phyloP scores from a whole-genome alignment of 2,888 invertebrate species.

The Erebia palarica region DNA sequence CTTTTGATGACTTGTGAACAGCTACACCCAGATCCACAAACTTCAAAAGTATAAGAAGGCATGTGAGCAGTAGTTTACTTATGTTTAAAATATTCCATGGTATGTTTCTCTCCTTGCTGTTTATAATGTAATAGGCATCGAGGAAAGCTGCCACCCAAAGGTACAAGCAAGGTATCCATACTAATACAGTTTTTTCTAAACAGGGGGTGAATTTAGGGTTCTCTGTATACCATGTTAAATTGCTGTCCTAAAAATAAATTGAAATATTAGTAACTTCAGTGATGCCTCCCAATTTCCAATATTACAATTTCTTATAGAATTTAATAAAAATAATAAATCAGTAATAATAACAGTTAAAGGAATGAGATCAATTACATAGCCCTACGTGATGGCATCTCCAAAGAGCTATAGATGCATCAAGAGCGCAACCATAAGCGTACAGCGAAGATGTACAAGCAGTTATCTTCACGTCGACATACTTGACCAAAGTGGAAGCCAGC shows the following conservation, averaged over 20 bases:
- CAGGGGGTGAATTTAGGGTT: slow-evolving; percentile 94
- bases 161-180: slow-evolving; percentile 94
- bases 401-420: no score
- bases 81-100: slow-evolving; percentile 89
- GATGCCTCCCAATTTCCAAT: background rate
- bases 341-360: no score
- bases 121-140: slow-evolving; percentile 88
- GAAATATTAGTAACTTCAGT: background rate
- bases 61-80: slow-evolving; percentile 86
- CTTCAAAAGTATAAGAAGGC: slow-evolving; percentile 85
- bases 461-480: no score
- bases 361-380: no score
- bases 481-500: no score
- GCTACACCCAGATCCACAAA: slow-evolving; percentile 86
- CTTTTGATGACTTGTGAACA: slow-evolving; percentile 79
- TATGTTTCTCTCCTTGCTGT: slow-evolving; percentile 89
- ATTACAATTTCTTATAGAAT: no score
- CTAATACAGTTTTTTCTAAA: slow-evolving; percentile 94
- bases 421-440: no score
- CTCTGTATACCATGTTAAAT: slow-evolving; percentile 90
- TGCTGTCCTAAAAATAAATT: slow-evolving; percentile 84
- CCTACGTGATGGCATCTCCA: no score
- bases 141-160: slow-evolving; percentile 89
- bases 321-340: no score
- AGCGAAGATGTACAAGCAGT: no score